These are phyloP conservation scores for Aporophyla lueneburgensis DNA, from an alignment of 2,888 invertebrate species.

Conservation along the genomic window DNA sequence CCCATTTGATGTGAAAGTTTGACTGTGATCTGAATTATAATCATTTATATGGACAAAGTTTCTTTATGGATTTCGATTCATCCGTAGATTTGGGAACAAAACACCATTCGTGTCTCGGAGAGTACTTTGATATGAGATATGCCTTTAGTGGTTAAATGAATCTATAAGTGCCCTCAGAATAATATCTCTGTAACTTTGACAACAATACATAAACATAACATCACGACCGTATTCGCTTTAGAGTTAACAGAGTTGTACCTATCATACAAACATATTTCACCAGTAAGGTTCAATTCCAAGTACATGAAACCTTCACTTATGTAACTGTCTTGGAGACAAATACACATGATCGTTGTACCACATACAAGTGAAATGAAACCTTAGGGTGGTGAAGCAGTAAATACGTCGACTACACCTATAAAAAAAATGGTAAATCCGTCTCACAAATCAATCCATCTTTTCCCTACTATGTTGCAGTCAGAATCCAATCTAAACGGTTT, in stretches of 20 bases:
- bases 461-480: too few species aligned
- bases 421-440: too few species aligned
- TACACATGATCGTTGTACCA: not conserved
- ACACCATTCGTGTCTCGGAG: not conserved
- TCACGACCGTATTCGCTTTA: not conserved
- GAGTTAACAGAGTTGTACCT: not conserved
- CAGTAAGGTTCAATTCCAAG: not conserved
- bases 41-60: not conserved
- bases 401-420: too few species aligned
- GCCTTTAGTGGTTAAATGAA: not conserved
- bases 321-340: not conserved
- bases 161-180: not conserved
- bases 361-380: not conserved
- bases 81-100: not conserved
- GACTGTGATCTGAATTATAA: not conserved
- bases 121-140: not conserved
- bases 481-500: too few species aligned
- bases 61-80: not conserved
- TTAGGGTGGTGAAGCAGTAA: too few species aligned
- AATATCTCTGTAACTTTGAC: not conserved
- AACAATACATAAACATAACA: not conserved
- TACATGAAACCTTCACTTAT: not conserved
- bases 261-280: not conserved
- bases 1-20: conserved; percentile 6
- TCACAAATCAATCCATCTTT: too few species aligned